Base-by-base conservation (phyloP, 2,888 invertebrate genomes). In the Syritta pipiens region DNA sequence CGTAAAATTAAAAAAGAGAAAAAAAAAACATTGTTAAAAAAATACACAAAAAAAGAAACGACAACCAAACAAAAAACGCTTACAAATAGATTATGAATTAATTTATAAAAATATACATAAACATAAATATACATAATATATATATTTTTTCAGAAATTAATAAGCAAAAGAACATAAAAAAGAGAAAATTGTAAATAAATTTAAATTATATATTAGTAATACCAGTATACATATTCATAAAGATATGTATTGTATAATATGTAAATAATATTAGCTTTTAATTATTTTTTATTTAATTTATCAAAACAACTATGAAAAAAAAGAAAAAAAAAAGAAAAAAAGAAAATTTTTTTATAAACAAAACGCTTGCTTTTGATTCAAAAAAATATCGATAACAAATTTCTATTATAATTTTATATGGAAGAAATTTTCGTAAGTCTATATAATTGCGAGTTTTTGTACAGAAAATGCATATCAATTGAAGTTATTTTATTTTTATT, bases 1-100 rank as follows among this genome's bases (percentile, higher is more conserved):
- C 84, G 83, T 84, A 85, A 69, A 85, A 84, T 84, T 83, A 59
- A 72, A 65, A 71, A 77, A 42, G 37, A 48, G 7, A 28, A 37
- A 26, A 53, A 60, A 42, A 53, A 76, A 46, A 67, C 42, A 57
- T 1, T 4, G 4, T 30, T 32, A 48, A n/a, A 22, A 32, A 53
- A 71, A 71, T 20, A 72, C 30, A 62, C 17, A 74, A 37, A 77
- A 69, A 51, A 76, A 82, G n/a, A 81, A 81, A 69, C 60, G 62
- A 81, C 69, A 81, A 81, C 75, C 67, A 76, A 76, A 76, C 62
- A 81, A 82, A 81, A 82, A 81, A 74, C 82, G 83, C 83, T 81
- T 81, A 76, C 65, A 81, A 81, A 81, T 81, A 81, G 75, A 81
- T 75, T 81, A 75, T 81, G 72, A 81, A 81, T 74, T 81, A 81